Conservation (phyloP, 2,888 invertebrate species). For the Zootermopsis nevadensis region DNA sequence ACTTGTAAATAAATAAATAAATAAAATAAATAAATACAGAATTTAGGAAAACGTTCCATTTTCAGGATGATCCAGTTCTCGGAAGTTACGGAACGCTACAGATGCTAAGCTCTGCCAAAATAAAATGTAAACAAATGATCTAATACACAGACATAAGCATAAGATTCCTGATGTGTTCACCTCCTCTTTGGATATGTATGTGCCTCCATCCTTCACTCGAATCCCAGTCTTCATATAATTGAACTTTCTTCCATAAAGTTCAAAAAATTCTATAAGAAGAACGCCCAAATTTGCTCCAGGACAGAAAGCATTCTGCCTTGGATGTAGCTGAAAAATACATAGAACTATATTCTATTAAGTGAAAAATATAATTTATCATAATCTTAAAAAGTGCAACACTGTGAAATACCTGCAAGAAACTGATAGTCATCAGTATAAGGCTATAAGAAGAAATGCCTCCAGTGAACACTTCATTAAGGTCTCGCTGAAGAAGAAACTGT, state of each 20-base stretch:
- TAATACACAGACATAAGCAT: too few species aligned
- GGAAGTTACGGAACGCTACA: too few species aligned
- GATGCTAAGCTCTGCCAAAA: too few species aligned
- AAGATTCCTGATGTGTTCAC: constrained; percentile 57
- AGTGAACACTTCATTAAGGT: constrained; percentile 99
- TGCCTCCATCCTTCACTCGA: constrained; percentile 91
- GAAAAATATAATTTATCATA: not conserved
- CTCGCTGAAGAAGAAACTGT: constrained; percentile 97
- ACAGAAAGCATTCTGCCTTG: constrained; percentile 77
- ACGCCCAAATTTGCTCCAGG: constrained; percentile 86
- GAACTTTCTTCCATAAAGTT: constrained; percentile 96
- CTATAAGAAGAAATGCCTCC: constrained; percentile 99
- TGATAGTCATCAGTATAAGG: constrained; percentile 97
- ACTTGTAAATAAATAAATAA: too few species aligned
- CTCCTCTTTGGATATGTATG: constrained; percentile 94
- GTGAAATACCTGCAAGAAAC: constrained; percentile 83
- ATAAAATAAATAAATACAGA: too few species aligned
- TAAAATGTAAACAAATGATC: too few species aligned
- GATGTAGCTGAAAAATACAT: constrained; percentile 77
- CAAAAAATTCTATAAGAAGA: constrained; percentile 95
- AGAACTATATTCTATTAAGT: not conserved
- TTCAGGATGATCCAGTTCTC: too few species aligned
- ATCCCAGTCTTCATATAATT: constrained; percentile 96
- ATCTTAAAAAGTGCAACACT: not conserved
- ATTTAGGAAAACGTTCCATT: too few species aligned